Evolutionary conservation across 1,140 invertebrate genomes (phyloP).

Genomic region (Anoplolepis gracilipes): DNA sequence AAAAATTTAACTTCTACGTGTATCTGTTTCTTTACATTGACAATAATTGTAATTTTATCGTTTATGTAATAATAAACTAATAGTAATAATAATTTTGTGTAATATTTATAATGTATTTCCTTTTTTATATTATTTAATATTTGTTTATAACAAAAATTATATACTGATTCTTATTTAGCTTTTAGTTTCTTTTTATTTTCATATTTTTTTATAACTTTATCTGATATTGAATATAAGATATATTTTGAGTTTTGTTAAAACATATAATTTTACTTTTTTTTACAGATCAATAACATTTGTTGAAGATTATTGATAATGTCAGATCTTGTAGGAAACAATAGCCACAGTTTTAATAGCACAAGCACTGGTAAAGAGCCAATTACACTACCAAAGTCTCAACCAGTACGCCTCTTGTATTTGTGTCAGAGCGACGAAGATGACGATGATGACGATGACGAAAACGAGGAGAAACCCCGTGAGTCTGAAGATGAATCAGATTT

Average conservation of each 20-base stretch:
- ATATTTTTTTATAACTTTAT: background rate
- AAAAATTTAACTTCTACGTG: background rate
- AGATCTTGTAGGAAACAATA: constrained; percentile 66
- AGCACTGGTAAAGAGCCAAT: constrained; percentile 40
- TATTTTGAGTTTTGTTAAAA: background rate
- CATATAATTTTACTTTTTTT: background rate
- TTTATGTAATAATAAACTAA: background rate
- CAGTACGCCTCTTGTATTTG: constrained; percentile 73
- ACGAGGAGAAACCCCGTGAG: constrained; percentile 68
- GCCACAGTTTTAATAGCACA: constrained; percentile 58
- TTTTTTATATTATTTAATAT: constrained; percentile 3
- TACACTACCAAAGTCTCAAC: constrained; percentile 75
- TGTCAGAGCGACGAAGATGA: constrained; percentile 76
- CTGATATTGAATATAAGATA: background rate
- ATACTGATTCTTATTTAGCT: constrained; percentile 14
- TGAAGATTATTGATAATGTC: constrained; percentile 59
- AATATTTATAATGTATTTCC: background rate
- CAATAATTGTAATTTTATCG: background rate
- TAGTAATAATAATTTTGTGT: too few relatives aligned
- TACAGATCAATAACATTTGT: background rate
- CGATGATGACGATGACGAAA: constrained; percentile 77
- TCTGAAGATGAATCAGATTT: constrained; percentile 69
- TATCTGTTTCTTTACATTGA: background rate
- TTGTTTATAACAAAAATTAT: background rate
- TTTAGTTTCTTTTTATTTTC: background rate